phyloP scores from a whole-genome alignment of 2,797 vertebrate genomes.

The Oreochromis grahami region DNA sequence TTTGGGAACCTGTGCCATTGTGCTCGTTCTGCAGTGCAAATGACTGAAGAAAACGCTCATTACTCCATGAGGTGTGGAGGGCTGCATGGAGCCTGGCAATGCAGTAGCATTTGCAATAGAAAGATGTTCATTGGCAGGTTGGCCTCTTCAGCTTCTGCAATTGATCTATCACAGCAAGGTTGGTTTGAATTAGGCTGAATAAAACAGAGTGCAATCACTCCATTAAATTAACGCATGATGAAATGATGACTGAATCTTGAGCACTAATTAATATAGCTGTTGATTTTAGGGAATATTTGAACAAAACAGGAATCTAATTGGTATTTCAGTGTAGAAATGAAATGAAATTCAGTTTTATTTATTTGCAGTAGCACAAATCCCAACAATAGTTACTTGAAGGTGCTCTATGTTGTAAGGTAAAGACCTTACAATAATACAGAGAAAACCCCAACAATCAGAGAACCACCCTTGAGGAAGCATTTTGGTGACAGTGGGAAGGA shows the following conservation, averaged over 20 bases:
- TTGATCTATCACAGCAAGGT: slow-evolving; percentile 57
- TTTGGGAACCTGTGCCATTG: slow-evolving; percentile 49
- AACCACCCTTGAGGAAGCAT: neutral
- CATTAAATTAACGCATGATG: slow-evolving; percentile 7
- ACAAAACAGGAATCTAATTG: neutral
- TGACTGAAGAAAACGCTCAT: slow-evolving; percentile 64
- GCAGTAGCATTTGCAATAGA: slow-evolving; percentile 48
- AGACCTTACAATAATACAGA: neutral
- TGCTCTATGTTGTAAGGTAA: neutral
- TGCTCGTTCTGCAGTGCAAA: slow-evolving; percentile 47
- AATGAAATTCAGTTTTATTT: neutral
- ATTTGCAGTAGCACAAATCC: neutral
- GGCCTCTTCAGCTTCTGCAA: slow-evolving; percentile 46
- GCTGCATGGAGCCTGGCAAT: slow-evolving; percentile 25
- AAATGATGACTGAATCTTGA: neutral
- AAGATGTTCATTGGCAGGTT: slow-evolving; percentile 49
- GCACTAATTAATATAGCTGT: neutral
- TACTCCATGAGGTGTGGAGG: slow-evolving; percentile 34
- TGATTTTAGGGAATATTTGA: neutral
- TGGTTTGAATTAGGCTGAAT: slow-evolving; percentile 11
- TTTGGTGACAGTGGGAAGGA: neutral
- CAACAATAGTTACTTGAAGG: neutral
- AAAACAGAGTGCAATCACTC: slow-evolving; percentile 2
- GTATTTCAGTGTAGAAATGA: neutral
- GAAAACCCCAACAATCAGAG: neutral